Evolutionary conservation across 2,888 invertebrate genomes (phyloP).

Genomic region (Agrochola circellaris): DNA sequence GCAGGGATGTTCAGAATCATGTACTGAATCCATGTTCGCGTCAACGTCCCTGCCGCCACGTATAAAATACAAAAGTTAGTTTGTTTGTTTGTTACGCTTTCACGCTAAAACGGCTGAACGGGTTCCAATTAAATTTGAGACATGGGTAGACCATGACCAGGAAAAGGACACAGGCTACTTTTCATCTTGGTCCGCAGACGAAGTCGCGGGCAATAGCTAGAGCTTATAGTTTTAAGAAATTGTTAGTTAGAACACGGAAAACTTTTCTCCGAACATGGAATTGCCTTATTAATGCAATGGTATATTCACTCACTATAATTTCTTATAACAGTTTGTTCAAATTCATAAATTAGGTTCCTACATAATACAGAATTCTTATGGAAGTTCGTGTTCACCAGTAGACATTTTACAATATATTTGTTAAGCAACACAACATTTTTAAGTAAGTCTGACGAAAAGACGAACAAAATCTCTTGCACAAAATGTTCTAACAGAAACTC

Average conservation of each 20-base stretch:
- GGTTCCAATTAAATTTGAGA: too few species aligned
- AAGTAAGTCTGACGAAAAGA: neutral
- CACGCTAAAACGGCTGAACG: too few species aligned
- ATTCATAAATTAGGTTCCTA: neutral
- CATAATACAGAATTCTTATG: neutral
- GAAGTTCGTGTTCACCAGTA: neutral
- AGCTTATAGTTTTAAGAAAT: too few species aligned
- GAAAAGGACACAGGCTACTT: too few species aligned
- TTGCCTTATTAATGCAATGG: neutral
- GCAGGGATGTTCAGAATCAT: too few species aligned
- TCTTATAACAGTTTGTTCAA: neutral
- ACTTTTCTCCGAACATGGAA: neutral
- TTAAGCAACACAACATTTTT: neutral
- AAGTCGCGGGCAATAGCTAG: too few species aligned
- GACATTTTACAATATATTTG: neutral
- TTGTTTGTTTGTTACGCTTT: too few species aligned
- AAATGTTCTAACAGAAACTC: slow-evolving; percentile 26
- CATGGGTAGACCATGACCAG: too few species aligned
- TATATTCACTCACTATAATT: neutral
- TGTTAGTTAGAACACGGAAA: neutral
- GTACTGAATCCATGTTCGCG: too few species aligned
- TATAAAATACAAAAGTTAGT: too few species aligned
- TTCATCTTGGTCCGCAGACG: too few species aligned
- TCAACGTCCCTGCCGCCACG: too few species aligned
- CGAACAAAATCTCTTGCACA: slow-evolving; percentile 5